Evolutionary conservation across 2,888 invertebrate species (phyloP).

Genomic region (Mellilla xanthometata): DNA sequence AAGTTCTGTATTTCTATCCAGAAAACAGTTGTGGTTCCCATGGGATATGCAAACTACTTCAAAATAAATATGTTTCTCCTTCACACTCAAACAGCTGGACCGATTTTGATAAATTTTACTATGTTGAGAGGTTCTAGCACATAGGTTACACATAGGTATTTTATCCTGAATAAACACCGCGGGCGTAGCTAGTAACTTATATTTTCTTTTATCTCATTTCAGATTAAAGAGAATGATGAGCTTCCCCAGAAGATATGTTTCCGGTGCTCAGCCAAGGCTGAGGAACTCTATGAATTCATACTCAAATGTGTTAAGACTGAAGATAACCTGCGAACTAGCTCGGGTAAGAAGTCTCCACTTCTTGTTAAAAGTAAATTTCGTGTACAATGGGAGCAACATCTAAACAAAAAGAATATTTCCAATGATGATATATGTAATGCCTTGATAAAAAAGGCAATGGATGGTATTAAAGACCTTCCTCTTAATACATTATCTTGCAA

Average conservation of each 20-base stretch:
- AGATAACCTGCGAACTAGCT: slow-evolving; percentile 50
- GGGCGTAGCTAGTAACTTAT: too few species aligned
- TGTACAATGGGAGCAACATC: slow-evolving; percentile 65
- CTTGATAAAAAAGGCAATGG: slow-evolving; percentile 73
- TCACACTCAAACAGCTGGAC: too few species aligned
- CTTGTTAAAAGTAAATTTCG: slow-evolving; percentile 55
- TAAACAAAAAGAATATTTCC: slow-evolving; percentile 67
- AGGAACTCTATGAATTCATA: slow-evolving; percentile 73
- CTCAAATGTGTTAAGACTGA: slow-evolving; percentile 73
- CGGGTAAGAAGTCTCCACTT: slow-evolving; percentile 51
- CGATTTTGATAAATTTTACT: too few species aligned
- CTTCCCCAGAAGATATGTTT: slow-evolving; percentile 79
- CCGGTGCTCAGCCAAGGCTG: slow-evolving; percentile 75
- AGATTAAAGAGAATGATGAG: slow-evolving; percentile 75
- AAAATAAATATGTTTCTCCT: too few species aligned
- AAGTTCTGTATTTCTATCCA: too few species aligned
- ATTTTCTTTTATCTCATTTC: slow-evolving; percentile 34
- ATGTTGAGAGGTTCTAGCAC: too few species aligned
- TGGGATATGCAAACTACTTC: too few species aligned
- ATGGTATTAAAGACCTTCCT: slow-evolving; percentile 60
- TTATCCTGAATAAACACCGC: too few species aligned
- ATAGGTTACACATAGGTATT: too few species aligned
- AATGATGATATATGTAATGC: slow-evolving; percentile 77
- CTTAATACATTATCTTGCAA: slow-evolving; percentile 32
- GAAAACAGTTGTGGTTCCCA: too few species aligned